Base-by-base conservation (phyloP, 2,113 vertebrate genomes). In the Proterorhinus semilunaris region DNA sequence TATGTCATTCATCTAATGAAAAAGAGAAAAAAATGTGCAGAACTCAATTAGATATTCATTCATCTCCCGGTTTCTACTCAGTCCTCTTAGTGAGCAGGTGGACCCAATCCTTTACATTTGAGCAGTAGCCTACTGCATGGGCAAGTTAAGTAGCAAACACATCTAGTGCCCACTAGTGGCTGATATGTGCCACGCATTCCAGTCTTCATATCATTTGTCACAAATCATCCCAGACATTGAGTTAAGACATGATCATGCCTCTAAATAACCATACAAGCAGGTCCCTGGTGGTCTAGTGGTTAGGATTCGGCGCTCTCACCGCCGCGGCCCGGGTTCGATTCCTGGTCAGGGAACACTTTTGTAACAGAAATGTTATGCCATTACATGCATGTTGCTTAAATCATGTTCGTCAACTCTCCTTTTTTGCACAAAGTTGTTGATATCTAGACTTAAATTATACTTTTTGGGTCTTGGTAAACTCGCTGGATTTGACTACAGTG, bases 1-100 rank as follows among this genome's bases (percentile, higher is more conserved):
- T 55, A 96, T 90, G 42, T 98, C 96, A 3, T 94, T 98, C 95
- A 98, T 97, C 96, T 98, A 70, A 79, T 17, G 59, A 78, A 81
- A 70, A 59, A 66, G 15, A 75, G 51, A 61, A 27, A 47, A 65
- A 65, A 8, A 67, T 8, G 2, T 54, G 8, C 11, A 43, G 0
- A 21, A 62, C 12, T n/a, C 61, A 59, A 4, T 52, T 43, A 52
- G 6, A 46, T 1, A 47, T 71, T 16, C 27, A 6, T 46, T 61
- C 7, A 66, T 11, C 13, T 4, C 8, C 9, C n/a, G 8, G 52
- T 16, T 16, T 53, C 52, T 53, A 9, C n/a, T 10, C 52, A 17
- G 16, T 16, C n/a, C 2, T n/a, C 50, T 52, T 13, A 21, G 27
- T 36, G 27, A 36, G 27, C 27, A 36, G 27, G 27, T 1, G 27